Conservation (phyloP, 2,888 invertebrate species). For the Pachliopta kotzebuea region DNA sequence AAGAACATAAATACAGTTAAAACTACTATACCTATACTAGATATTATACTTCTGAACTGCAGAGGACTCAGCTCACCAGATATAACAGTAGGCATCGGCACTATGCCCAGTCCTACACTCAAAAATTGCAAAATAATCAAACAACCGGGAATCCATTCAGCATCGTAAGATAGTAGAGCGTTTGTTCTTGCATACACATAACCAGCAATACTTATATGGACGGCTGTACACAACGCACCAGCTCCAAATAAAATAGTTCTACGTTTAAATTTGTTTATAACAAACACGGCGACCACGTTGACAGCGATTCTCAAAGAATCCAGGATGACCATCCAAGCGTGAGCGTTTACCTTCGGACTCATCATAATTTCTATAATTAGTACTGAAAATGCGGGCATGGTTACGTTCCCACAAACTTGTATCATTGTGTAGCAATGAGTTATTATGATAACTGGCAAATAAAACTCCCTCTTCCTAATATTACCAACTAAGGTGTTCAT, state of each 20-base stretch:
- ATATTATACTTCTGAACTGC: constrained; percentile 79
- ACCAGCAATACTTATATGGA: constrained; percentile 44
- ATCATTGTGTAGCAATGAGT: constrained; percentile 51
- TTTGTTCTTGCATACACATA: constrained; percentile 47
- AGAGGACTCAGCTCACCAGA: constrained; percentile 84
- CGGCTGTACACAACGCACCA: constrained; percentile 42
- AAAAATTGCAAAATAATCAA: constrained; percentile 59
- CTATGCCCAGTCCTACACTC: constrained; percentile 77
- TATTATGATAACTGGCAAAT: constrained; percentile 57
- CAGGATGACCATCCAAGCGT: constrained; percentile 46
- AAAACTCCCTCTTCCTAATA: constrained; percentile 50
- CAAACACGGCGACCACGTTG: constrained; percentile 44
- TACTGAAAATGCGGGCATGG: constrained; percentile 48
- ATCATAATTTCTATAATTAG: constrained; percentile 49
- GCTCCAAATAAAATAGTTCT: constrained; percentile 49
- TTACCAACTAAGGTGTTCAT: constrained; percentile 37
- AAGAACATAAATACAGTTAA: constrained; percentile 54
- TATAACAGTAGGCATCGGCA: constrained; percentile 84
- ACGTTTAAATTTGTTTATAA: constrained; percentile 50
- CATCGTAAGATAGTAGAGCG: constrained; percentile 37
- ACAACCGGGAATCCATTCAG: constrained; percentile 28
- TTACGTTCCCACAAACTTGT: constrained; percentile 53
- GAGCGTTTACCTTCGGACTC: constrained; percentile 43
- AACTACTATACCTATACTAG: constrained; percentile 56
- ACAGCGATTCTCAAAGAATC: constrained; percentile 51